Percentiles rank a stretch among this genome's conserved stretches.
Conservation (phyloP, 2,797 vertebrate species). For the Todus mexicanus region DNA sequence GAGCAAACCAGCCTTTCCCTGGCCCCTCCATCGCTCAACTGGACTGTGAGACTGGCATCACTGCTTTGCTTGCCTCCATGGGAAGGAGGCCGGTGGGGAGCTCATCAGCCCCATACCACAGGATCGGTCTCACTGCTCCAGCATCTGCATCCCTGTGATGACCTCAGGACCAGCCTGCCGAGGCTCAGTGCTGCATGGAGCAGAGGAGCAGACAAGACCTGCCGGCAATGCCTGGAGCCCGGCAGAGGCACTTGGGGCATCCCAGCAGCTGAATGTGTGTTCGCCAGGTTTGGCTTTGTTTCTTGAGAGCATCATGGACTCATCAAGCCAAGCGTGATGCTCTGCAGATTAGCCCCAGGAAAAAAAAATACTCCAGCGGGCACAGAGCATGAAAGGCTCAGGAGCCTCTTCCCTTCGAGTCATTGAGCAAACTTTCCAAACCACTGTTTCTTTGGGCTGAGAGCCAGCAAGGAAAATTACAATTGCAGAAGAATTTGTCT, state of each 20-base stretch:
- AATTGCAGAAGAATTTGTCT: slow-evolving; percentile 17
- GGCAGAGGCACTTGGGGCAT: neutral
- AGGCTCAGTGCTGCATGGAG: rapidly evolving
- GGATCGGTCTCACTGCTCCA: neutral
- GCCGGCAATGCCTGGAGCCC: rapidly evolving
- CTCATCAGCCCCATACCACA: neutral
- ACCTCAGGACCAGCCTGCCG: neutral
- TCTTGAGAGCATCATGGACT: neutral
- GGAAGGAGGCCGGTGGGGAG: neutral
- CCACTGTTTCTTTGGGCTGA: slow-evolving; percentile 6
- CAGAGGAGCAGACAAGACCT: neutral
- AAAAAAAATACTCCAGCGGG: neutral
- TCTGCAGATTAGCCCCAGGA: neutral
- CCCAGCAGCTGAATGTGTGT: neutral
- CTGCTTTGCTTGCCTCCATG: neutral
- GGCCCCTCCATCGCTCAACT: neutral
- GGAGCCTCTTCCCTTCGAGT: slow-evolving; percentile 10
- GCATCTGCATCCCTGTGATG: neutral
- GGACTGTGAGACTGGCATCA: rapidly evolving
- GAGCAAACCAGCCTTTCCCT: neutral
- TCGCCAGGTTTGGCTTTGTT: neutral
- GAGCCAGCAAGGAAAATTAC: slow-evolving; percentile 24
- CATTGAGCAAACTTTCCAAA: slow-evolving; percentile 30
- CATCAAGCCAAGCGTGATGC: neutral
- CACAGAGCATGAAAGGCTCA: neutral